Evolutionary conservation across 2,797 vertebrate genomes (phyloP).

Genomic region (Tokudaia tokunoshimensis): DNA sequence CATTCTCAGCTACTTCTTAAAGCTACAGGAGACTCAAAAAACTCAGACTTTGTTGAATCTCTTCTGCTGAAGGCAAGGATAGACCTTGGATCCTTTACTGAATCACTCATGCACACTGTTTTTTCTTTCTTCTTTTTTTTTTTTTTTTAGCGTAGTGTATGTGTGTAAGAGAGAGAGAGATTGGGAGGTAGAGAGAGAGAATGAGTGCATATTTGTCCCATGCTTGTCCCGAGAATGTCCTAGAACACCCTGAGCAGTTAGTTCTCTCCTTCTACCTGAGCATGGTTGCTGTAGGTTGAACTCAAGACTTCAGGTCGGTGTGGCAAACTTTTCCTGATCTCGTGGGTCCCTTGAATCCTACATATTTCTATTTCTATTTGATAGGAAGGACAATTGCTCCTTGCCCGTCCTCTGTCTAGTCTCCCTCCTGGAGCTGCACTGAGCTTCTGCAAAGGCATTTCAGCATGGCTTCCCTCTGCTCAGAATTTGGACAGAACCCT

Average conservation of each 20-base stretch:
- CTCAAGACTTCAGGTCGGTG: not conserved
- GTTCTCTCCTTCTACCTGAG: not conserved
- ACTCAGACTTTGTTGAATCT: not conserved
- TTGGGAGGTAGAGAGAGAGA: too few relatives aligned
- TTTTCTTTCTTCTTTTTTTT: too few relatives aligned
- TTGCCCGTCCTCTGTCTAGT: not conserved
- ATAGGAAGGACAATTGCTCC: not conserved
- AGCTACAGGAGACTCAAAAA: not conserved
- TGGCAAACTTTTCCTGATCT: not conserved
- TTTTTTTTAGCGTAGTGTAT: too few relatives aligned
- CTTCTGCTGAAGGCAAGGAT: not conserved
- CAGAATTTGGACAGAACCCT: constrained; percentile 17
- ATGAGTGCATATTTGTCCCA: not conserved
- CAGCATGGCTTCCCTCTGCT: not conserved
- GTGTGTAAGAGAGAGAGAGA: too few relatives aligned
- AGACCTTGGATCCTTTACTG: not conserved
- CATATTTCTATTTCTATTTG: not conserved
- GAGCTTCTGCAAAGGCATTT: not conserved
- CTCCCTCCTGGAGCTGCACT: not conserved
- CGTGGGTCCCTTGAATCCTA: not conserved
- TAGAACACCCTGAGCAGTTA: too few relatives aligned
- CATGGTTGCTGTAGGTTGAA: not conserved
- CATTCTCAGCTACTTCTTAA: not conserved
- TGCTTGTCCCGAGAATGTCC: not conserved
- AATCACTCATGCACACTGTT: not conserved